phyloP scores from a whole-genome alignment of 2,797 vertebrate genomes.

The Pygocentrus nattereri region DNA sequence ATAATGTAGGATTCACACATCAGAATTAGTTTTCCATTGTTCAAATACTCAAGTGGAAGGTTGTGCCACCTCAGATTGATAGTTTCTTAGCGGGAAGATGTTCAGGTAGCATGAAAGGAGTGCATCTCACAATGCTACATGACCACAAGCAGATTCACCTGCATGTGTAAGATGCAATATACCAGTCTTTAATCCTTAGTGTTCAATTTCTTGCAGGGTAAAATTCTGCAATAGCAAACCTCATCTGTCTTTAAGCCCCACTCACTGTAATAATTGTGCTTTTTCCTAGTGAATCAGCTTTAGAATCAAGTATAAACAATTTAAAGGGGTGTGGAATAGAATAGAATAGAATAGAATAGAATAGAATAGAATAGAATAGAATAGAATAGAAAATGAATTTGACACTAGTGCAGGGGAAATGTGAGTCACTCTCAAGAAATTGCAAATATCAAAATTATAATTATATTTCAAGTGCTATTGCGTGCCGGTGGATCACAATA shows the following conservation, averaged over 20 bases:
- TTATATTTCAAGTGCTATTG: too few species aligned
- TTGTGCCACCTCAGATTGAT: constrained; percentile 7
- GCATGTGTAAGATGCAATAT: not conserved
- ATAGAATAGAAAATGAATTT: too few species aligned
- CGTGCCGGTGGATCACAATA: too few species aligned
- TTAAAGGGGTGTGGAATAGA: not conserved
- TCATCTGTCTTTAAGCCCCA: not conserved
- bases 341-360: too few species aligned
- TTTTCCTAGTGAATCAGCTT: not conserved
- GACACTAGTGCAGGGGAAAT: too few species aligned
- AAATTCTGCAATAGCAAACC: not conserved
- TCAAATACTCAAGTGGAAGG: constrained; percentile 44
- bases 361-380: too few species aligned
- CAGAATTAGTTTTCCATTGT: constrained; percentile 64
- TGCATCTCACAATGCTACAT: not conserved
- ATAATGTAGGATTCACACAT: constrained; percentile 69
- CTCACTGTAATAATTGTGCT: not conserved
- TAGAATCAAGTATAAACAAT: not conserved
- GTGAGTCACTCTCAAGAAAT: too few species aligned
- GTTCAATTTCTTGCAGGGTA: not conserved
- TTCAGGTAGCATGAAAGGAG: not conserved
- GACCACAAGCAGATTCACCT: too few species aligned
- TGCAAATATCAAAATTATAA: too few species aligned
- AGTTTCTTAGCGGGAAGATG: constrained; percentile 1
- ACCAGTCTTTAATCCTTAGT: not conserved